Percentiles rank a stretch among this genome's conserved stretches.
These are phyloP conservation scores for Hedychridium roseum DNA, from an alignment of 2,888 invertebrate genomes.

Conservation along the genomic window DNA sequence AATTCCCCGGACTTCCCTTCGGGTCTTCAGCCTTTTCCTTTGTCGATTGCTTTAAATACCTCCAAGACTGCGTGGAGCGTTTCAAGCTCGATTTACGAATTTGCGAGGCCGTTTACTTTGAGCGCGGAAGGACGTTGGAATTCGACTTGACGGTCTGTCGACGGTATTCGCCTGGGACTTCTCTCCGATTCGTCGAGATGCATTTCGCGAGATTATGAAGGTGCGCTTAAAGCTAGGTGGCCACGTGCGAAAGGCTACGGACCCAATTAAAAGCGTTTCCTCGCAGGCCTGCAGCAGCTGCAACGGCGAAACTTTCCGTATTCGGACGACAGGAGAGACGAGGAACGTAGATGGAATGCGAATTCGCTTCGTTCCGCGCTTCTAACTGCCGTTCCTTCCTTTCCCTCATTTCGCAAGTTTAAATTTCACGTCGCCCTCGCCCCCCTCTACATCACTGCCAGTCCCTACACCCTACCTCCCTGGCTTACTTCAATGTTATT, in stretches of 20 bases:
- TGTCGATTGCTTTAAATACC: no score
- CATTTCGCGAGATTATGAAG: conserved; percentile 27
- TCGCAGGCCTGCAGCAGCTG: conserved; percentile 45
- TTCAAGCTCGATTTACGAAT: no score
- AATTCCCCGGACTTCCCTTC: no score
- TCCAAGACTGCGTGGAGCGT: no score
- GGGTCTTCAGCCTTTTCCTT: no score
- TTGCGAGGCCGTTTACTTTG: no score
- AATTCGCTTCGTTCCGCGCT: conserved; percentile 11
- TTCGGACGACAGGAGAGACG: conserved; percentile 19
- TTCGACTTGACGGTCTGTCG: background rate
- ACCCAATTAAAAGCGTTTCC: conserved; percentile 51
- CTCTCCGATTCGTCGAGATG: background rate
- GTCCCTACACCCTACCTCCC: conserved; percentile 1
- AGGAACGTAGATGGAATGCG: conserved; percentile 33
- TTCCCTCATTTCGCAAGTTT: conserved; percentile 19
- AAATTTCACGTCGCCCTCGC: conserved; percentile 29
- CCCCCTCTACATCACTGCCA: conserved; percentile 12
- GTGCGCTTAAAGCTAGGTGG: conserved; percentile 22
- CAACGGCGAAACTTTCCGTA: conserved; percentile 44
- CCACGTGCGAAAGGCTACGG: conserved; percentile 30
- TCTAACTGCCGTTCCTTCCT: conserved; percentile 6
- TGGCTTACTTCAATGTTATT: conserved; percentile 25
- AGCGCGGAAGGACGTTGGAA: no score
- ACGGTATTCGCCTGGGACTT: conserved; percentile 2